These are phyloP conservation scores for Ceyx margarethae DNA, from an alignment of 2,113 vertebrate species.

Conservation along the genomic window DNA sequence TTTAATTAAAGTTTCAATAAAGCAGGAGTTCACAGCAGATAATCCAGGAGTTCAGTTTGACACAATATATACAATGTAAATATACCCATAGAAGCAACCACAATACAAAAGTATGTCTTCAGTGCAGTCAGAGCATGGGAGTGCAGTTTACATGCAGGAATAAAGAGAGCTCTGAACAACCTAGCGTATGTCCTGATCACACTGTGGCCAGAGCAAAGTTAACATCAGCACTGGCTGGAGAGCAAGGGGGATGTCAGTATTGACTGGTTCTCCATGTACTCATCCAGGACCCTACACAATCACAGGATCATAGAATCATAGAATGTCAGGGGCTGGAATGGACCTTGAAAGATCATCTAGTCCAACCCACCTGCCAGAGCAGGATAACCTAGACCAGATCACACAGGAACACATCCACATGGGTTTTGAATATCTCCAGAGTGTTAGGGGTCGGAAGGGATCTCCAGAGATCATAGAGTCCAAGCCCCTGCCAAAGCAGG, in stretches of 20 bases:
- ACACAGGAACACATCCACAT: too few species aligned
- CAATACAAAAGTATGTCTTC: background rate
- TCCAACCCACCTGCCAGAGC: too few species aligned
- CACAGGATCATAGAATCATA: too few species aligned
- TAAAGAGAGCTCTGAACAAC: background rate
- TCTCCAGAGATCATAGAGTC: too few species aligned
- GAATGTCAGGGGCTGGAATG: too few species aligned
- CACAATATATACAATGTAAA: background rate
- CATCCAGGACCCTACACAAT: background rate
- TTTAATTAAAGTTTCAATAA: background rate
- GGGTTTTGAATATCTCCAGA: too few species aligned
- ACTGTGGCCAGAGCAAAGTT: background rate
- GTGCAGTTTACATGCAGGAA: background rate
- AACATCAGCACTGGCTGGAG: background rate
- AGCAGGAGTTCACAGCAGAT: background rate
- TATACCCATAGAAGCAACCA: background rate
- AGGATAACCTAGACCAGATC: too few species aligned
- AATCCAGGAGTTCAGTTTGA: background rate
- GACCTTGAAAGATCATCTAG: too few species aligned
- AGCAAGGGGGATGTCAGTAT: background rate
- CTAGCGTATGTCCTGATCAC: background rate
- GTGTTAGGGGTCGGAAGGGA: too few species aligned
- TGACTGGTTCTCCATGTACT: background rate
- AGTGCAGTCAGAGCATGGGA: background rate
- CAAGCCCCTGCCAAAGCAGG: too few species aligned